Percentiles rank a stretch among this genome's conserved stretches.
Evolutionary conservation across 2,888 invertebrate genomes (phyloP).

Genomic region (Tenodera sinensis): DNA sequence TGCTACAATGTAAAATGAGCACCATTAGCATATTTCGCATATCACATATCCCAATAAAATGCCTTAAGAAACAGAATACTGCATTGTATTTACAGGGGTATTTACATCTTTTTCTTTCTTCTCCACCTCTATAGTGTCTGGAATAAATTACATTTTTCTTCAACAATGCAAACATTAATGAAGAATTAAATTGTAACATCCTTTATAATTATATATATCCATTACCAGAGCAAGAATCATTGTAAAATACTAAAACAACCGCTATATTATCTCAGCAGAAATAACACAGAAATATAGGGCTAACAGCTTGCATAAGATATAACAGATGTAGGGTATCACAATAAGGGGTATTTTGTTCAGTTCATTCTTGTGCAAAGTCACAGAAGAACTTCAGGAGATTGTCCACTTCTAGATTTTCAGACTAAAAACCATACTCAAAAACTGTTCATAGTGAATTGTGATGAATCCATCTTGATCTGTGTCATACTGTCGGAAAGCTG

Average conservation of each 20-base stretch:
- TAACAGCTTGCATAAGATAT: neutral
- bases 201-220: neutral
- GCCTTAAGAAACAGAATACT: neutral
- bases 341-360: neutral
- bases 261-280: neutral
- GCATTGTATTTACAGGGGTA: neutral
- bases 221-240: neutral
- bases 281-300: neutral
- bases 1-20: neutral
- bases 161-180: neutral
- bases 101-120: neutral
- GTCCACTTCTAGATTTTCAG: conserved; percentile 56
- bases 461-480: conserved; percentile 94
- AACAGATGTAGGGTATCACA: neutral
- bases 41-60: neutral
- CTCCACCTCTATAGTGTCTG: neutral
- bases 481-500: conserved; percentile 83
- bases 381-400: neutral
- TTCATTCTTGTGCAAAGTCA: neutral
- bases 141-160: neutral
- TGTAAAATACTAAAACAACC: neutral
- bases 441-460: conserved; percentile 93
- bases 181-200: neutral
- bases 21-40: neutral
- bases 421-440: conserved; percentile 85